These are phyloP conservation scores for Sapajus apella DNA, from an alignment of 2,113 vertebrate genomes.

Conservation along the genomic window DNA sequence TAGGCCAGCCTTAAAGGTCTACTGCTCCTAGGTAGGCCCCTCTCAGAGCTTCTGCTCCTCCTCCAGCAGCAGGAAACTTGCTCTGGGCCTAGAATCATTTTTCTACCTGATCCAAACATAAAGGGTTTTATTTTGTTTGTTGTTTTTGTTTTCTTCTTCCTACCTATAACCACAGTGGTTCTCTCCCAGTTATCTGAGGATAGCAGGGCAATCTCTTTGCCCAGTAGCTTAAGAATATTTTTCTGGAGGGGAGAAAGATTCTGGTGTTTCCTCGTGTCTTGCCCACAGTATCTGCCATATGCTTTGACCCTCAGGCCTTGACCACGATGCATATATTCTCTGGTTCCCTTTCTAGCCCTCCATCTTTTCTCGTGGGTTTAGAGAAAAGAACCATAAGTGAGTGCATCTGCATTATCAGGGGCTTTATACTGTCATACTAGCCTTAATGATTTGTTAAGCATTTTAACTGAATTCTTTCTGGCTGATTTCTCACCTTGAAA, in stretches of 20 bases:
- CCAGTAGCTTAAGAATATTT: not conserved
- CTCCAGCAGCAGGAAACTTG: not conserved
- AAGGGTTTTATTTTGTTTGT: not conserved
- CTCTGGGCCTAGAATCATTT: not conserved
- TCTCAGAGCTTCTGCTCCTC: not conserved
- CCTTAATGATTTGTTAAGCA: not conserved
- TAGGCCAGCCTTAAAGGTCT: rapidly evolving
- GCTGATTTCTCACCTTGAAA: not conserved
- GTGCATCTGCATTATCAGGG: not conserved
- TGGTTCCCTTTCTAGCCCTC: not conserved
- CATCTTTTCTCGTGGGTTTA: not conserved
- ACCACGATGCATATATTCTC: not conserved
- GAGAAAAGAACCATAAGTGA: not conserved
- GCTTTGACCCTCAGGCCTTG: not conserved
- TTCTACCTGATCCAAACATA: not conserved
- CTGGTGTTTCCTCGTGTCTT: not conserved
- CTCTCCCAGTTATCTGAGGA: not conserved
- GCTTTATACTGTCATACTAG: not conserved
- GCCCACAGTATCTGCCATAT: not conserved
- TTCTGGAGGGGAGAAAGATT: not conserved
- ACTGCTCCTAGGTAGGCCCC: not conserved
- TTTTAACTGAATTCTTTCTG: not conserved
- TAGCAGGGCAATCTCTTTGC: not conserved
- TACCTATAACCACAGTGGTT: not conserved
- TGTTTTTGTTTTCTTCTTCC: not conserved